phyloP scores from a whole-genome alignment of 2,888 invertebrate genomes.

The Lasioglossum morio region DNA sequence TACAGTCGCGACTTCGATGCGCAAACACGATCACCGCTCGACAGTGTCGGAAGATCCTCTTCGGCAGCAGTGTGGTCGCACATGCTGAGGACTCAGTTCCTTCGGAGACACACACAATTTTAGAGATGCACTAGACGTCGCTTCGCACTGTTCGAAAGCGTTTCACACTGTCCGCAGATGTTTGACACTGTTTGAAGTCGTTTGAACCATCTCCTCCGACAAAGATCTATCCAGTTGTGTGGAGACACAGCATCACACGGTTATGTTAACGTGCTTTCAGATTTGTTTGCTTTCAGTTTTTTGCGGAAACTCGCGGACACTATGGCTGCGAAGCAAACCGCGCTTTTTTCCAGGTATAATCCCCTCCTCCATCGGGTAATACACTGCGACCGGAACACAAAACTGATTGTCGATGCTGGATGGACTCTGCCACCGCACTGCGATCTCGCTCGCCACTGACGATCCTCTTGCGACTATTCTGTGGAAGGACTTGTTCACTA shows the following conservation, averaged over 20 bases:
- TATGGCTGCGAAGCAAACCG: neutral
- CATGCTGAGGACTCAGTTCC: neutral
- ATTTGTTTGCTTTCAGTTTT: neutral
- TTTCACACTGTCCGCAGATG: too few species aligned
- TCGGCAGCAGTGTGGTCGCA: neutral
- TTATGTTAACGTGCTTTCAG: neutral
- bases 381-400: constrained; percentile 52
- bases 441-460: constrained; percentile 25
- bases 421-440: constrained; percentile 14
- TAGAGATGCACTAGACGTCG: neutral
- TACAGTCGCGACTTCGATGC: neutral
- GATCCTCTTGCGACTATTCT: constrained; percentile 18
- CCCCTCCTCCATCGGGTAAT: neutral
- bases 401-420: constrained; percentile 68
- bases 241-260: neutral
- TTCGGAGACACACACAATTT: neutral
- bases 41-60: neutral
- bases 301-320: constrained; percentile 21
- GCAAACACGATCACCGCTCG: constrained; percentile 7
- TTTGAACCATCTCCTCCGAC: neutral
- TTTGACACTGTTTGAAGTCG: neutral
- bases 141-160: neutral
- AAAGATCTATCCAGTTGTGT: neutral
- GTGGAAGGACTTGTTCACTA: constrained; percentile 16
- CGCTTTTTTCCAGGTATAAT: neutral